Evolutionary conservation across 37 sponge, comb jelly and placozoan species (phyloP), one percentile per base, ranked within the genome.

Genomic region (Ephydatia muelleri): DNA sequence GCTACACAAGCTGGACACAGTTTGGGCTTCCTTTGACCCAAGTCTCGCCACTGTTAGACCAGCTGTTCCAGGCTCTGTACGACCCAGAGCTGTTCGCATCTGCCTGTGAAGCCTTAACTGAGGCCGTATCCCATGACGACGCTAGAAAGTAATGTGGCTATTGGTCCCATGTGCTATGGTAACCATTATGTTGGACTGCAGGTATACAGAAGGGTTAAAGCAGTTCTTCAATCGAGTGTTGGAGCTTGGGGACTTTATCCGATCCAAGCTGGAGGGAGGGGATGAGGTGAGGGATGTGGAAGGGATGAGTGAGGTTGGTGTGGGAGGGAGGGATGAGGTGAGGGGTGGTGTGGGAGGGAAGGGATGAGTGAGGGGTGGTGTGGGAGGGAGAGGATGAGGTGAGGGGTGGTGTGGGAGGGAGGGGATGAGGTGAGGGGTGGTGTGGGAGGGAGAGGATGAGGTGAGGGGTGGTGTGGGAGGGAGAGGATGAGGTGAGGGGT

Each of bases 1-100:
- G 93, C 66, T 83, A 86, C 69, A 75, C 35, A 28, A 86, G 90
- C 68, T 93, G 93, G 93, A 67, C 82, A 11, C 80, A 82, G 67
- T 86, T 93, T 78, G 86, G 87, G 0, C 84, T 82, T 0, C 90
- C 90, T 16, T 27, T 93, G 16, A 37, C 84, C 9, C 87, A 89
- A 33, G 47, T 89, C 13, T 5, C 11, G 3, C 65, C 76, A 27
- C 69, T 89, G 47, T 43, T 83, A 26, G 30, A 32, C 3, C 67
- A 57, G 49, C 87, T 93, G 32, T 93, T 93, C 13, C 67, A 72
- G 49, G 78, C 38, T 23, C 80, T 93, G 19, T 71, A 49, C 30
- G 84, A 89, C 27, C 38, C 64, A 0, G 87, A 89, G n/a, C 49
- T 93, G 67, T 73, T 85, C 0, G 70, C 34, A 5, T 29, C 28